Percentiles rank a stretch among this genome's conserved stretches.
Evolutionary conservation across 2,113 vertebrate genomes (phyloP).

Genomic region (Mesembrinibis cayennensis): DNA sequence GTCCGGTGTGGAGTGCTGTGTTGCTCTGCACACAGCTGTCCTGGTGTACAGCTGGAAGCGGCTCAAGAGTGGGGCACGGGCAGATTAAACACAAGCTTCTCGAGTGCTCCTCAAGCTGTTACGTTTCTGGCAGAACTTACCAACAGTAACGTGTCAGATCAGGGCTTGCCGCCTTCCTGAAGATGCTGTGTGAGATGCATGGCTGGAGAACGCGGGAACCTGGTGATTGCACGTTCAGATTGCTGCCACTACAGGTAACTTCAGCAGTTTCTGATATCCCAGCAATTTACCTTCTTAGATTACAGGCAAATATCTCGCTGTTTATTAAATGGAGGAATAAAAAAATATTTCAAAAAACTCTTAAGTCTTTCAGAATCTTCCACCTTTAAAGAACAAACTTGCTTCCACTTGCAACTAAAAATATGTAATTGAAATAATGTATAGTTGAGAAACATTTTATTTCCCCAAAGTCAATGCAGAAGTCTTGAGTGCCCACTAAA

Average conservation of each 20-base stretch:
- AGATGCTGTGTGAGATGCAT: background rate
- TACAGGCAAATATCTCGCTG: background rate
- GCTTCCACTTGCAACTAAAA: background rate
- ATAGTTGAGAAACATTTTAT: background rate
- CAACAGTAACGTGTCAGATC: fast-evolving
- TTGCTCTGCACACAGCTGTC: background rate
- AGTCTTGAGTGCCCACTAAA: background rate
- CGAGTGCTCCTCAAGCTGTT: background rate
- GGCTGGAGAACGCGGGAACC: background rate
- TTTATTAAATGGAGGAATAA: background rate
- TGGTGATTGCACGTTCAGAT: background rate
- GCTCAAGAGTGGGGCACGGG: background rate
- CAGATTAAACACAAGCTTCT: background rate
- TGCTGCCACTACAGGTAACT: background rate
- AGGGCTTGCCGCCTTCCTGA: background rate
- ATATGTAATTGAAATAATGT: background rate
- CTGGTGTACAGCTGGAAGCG: fast-evolving
- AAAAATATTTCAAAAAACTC: background rate
- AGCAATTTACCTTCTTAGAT: background rate
- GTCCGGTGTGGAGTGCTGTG: fast-evolving
- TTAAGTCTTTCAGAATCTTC: background rate
- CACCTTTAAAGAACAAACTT: background rate
- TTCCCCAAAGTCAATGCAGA: background rate
- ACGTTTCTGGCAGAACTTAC: background rate
- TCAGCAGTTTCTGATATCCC: background rate